Evolutionary conservation across 2,888 invertebrate genomes (phyloP), one percentile per base, ranked within the genome.

Genomic region (Eledona agricola): DNA sequence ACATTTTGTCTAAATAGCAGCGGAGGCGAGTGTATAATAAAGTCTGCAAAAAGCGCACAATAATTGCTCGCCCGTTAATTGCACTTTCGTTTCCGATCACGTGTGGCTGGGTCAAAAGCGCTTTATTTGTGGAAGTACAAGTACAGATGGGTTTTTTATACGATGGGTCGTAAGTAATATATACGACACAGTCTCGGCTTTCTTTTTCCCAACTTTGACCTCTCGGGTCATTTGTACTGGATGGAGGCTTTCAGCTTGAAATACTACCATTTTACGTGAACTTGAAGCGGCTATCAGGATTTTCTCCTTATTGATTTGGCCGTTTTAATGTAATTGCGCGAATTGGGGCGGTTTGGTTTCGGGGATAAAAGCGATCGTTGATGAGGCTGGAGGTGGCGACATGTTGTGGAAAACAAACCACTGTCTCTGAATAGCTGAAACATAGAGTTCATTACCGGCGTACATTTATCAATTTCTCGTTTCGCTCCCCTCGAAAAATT

Each of bases 261-360:
- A 72, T 69, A 71, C 65, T 69, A 64, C 63, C 64, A 58, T 67
- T 69, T 67, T 66, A 71, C 69, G 70, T 70, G 69, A 64, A 71
- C 66, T 62, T 65, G 65, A 65, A 65, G 56, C 61, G 62, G 65
- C 64, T 62, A 66, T 68, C 64, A 59, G 63, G 58, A 28, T 60
- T 64, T 61, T 62, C 60, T 64, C 61, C 56, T 61, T 71, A 72
- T 72, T 60, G 70, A 72, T 71, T 71, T 63, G 62, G 59, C 62
- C 64, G 70, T 67, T 64, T 49, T 56, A 49, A 55, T 57, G 51
- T 58, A 62, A 67, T 65, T 65, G 64, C 32, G 25, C 12, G 13
- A 29, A 42, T 22, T 9, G n/a, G n/a, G n/a, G n/a, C n/a, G n/a
- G n/a, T n/a, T n/a, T n/a, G n/a, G n/a, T n/a, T n/a, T n/a, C n/a